Evolutionary conservation across 2,797 vertebrate species (phyloP), one percentile per base, ranked within the genome.

Genomic region (Parambassis ranga): DNA sequence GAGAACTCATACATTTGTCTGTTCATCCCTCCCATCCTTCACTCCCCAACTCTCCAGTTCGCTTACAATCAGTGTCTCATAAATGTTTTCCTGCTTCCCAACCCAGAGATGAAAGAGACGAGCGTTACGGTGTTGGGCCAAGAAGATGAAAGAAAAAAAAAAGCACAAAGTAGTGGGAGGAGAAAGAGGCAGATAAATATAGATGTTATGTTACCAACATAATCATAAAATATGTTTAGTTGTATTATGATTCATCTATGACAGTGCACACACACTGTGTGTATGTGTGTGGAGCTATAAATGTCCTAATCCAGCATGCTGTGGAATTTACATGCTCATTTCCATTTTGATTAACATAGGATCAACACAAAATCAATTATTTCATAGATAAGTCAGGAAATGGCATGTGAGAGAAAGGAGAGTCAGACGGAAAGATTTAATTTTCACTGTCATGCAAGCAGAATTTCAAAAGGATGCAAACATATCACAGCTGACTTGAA

Each of bases 301-400:
- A 66, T 47, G 76, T 80, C 66, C 36, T 77, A 77, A 88, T 84
- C 75, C 68, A 67, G 70, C 65, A 14, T 84, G 73, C 81, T 75
- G 52, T 36, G 57, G 77, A 79, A 85, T 83, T 78, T 80, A 81
- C 82, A 84, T 68, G 77, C 86, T 89, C 71, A 89, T 91, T 91
- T 90, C 65, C 78, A 87, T 90, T 89, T 89, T 86, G 78, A 90
- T 90, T 82, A 89, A 90, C 62, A 81, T 42, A 52, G 66, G 64
- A 87, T 86, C 74, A 80, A 87, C 79, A 78, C 68, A 60, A 82
- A 89, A 90, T 90, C 82, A 88, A 87, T 91, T 76, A 88, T 65
- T 68, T 64, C 60, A 72, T 68, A 85, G 81, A 77, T 67, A 61
- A 79, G 52, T 73, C 60, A 44, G 32, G 57, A 67, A 74, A 82